These are phyloP conservation scores for Montipora foliosa DNA, from an alignment of 64 coral and sea anemone genomes.

Conservation along the genomic window DNA sequence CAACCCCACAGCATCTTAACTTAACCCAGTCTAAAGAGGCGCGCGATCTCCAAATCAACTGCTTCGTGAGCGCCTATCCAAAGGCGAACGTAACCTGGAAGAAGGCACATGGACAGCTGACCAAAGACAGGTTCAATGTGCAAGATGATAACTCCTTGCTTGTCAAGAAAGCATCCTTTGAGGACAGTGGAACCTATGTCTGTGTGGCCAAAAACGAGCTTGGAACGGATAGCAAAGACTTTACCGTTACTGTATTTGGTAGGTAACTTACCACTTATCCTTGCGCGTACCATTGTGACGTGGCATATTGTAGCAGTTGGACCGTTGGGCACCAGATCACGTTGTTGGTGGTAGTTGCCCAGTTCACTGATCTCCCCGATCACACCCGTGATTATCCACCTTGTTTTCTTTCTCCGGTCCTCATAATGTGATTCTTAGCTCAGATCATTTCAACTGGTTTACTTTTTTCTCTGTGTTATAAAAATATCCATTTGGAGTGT, in stretches of 20 bases:
- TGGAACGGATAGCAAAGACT: slow-evolving; percentile 30
- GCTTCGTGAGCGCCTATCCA: slow-evolving; percentile 50
- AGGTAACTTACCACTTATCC: background rate
- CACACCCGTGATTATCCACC: too few relatives aligned
- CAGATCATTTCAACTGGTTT: too few relatives aligned
- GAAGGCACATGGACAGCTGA: slow-evolving; percentile 25
- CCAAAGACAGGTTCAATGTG: slow-evolving; percentile 14
- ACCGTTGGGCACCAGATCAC: too few relatives aligned
- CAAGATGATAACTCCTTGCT: slow-evolving; percentile 11
- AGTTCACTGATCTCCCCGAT: too few relatives aligned
- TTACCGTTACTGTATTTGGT: slow-evolving; percentile 64
- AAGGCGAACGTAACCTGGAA: slow-evolving; percentile 32
- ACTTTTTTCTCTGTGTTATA: too few relatives aligned
- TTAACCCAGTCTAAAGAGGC: background rate
- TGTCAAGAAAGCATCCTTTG: background rate
- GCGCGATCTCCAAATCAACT: slow-evolving; percentile 13
- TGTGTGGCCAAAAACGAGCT: slow-evolving; percentile 51
- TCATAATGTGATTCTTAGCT: too few relatives aligned
- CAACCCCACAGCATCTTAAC: background rate
- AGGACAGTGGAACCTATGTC: slow-evolving; percentile 56
- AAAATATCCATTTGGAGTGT: too few relatives aligned
- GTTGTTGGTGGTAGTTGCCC: too few relatives aligned
- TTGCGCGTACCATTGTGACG: too few relatives aligned
- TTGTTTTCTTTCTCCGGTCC: too few relatives aligned
- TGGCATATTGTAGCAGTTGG: too few relatives aligned